Evolutionary conservation across 2,888 invertebrate genomes (phyloP), one percentile per base, ranked within the genome.

Genomic region (Melitaea athalia): DNA sequence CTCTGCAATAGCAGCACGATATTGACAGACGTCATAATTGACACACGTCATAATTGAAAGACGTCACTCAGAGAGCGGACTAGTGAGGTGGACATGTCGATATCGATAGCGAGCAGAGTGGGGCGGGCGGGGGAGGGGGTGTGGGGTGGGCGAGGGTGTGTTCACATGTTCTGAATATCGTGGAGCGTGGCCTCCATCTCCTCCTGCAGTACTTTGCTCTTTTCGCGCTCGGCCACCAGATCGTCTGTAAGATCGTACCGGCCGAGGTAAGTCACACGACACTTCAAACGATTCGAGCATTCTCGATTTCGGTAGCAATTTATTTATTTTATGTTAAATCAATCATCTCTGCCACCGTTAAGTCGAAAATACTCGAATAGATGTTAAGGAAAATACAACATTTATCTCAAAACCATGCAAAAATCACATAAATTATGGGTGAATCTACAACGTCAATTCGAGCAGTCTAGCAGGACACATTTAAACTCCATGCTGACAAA

Each of bases 141-240:
- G n/a, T n/a, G n/a, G n/a, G 74, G 77, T 80, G 77, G 82, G 76
- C 80, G 85, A 83, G 53, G 1, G 24, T 24, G 57, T 57, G 89
- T 94, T 96, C 97, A 99, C 98, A 99, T 98, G 94, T 98, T 98
- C 95, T 99, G 98, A 94, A 99, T 98, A 95, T 99, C 99, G 95
- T 98, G 98, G 95, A 99, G 96, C 88, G 99, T 98, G 88, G 98
- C 96, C 94, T 99, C 99, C 97, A 99, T 98, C 94, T 99, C 99
- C 93, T 98, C 98, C 93, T 98, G 97, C 92, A 99, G 96, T 92
- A 97, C 94, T 95, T 97, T 98, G 95, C 97, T 98, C 95, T 98
- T 98, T 94, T 97, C 97, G 94, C 97, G 97, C 94, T 98, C 98
- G 90, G 95, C 94, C 93, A 98, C 95, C 93, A 99, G 96, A 93